phyloP scores from a whole-genome alignment of 2,888 invertebrate genomes.

The Carcina quercana region DNA sequence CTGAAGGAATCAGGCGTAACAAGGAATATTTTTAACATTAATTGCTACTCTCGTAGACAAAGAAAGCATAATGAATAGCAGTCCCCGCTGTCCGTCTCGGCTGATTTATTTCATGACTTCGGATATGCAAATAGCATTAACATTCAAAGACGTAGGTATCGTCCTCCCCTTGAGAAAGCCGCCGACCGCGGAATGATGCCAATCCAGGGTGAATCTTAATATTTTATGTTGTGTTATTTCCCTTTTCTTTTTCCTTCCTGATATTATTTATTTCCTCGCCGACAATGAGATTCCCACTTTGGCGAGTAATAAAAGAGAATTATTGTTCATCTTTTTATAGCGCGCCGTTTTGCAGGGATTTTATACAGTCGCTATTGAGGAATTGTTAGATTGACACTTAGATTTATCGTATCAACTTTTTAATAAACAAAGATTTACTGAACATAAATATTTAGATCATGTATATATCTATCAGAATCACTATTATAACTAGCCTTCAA shows the following conservation, averaged over 20 bases:
- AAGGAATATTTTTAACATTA: slow-evolving; percentile 47
- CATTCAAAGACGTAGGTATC: slow-evolving; percentile 68
- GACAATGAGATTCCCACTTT: slow-evolving; percentile 74
- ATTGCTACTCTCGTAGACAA: slow-evolving; percentile 62
- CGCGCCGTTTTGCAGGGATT: slow-evolving; percentile 62
- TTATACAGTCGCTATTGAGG: slow-evolving; percentile 57
- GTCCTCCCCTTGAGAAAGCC: slow-evolving; percentile 57
- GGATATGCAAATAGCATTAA: slow-evolving; percentile 74
- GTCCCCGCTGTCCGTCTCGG: slow-evolving; percentile 65
- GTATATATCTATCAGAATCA: no score
- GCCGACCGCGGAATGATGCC: slow-evolving; percentile 69
- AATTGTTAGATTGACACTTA: slow-evolving; percentile 39
- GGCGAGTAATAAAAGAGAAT: slow-evolving; percentile 72
- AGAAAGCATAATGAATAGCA: slow-evolving; percentile 59
- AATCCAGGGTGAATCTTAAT: slow-evolving; percentile 73
- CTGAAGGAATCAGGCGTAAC: no score
- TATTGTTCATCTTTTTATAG: slow-evolving; percentile 72
- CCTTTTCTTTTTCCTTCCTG: slow-evolving; percentile 67
- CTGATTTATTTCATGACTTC: slow-evolving; percentile 74
- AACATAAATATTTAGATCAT: no score
- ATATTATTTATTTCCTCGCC: slow-evolving; percentile 71
- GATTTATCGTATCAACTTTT: no score
- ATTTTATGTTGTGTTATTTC: slow-evolving; percentile 74
- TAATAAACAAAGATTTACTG: no score
- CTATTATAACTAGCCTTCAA: no score